Base-by-base conservation (phyloP, 2,797 vertebrate genomes). In the Masticophis lateralis region DNA sequence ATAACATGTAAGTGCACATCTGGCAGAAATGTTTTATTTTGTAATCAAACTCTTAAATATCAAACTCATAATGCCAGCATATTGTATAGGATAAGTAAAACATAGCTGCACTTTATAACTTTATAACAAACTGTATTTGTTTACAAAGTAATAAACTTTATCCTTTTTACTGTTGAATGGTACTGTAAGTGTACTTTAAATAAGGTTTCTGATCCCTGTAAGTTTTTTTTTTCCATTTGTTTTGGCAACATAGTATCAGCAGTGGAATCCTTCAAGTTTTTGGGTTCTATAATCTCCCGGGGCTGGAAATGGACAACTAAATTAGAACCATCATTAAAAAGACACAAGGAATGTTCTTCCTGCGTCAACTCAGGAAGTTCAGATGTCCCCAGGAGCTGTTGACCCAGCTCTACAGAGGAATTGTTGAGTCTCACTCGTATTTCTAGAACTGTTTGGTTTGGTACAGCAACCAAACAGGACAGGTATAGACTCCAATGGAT, bases 181-280 rank as follows among this genome's bases (percentile, higher is more conserved):
- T 93, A 93, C 95, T 96, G 91, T 96, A 95, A 96, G 97, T 97
- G 96, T 97, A 97, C 86, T 95, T 97, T 97, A 96, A 98, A 98
- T 98, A 98, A 98, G 98, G 94, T 51, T 96, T 96, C 96, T 96
- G 93, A 90, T 10, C 93, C 92, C 89, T 95, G 8, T 13, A 69
- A n/a, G 11, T 20, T 87, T 69, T 47, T 53, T 11, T 16, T 53
- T 11, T 16, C 37, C 27, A 20, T 0, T 0, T 5, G 28, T 14
- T 63, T 83, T 59, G 28, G 57, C n/a, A 37, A 88, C n/a, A 74
- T 2, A 1, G 7, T 37, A 74, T 74, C 69, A 74, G 69, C 32
- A 37, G 7, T 9, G 20, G 66, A 74, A 2, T 18, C n/a, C 32
- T 74, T 74, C 16, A 18, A 1, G 16, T 18, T 74, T 74, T 37